These are phyloP conservation scores for Allophyes oxyacanthae DNA, from an alignment of 2,888 invertebrate genomes.

Conservation along the genomic window DNA sequence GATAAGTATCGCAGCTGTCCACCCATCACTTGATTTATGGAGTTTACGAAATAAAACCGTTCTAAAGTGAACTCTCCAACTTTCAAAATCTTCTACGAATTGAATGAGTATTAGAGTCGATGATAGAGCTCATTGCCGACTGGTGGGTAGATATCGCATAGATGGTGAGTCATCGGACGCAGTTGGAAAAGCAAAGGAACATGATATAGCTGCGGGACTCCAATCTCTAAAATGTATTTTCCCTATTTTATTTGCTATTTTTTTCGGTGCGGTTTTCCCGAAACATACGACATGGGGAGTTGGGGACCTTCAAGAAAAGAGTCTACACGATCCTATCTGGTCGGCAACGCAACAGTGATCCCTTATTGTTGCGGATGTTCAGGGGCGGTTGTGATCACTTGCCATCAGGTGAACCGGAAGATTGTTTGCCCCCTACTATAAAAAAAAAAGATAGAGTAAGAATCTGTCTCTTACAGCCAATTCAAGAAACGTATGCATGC, in stretches of 20 bases:
- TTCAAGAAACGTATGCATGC: no score
- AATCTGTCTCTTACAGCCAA: not conserved
- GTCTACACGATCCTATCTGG: no score
- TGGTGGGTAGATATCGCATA: conserved; percentile 47
- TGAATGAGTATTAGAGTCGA: conserved; percentile 31
- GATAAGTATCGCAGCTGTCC: conserved; percentile 74
- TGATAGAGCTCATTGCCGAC: conserved; percentile 39
- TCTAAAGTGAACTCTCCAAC: conserved; percentile 52
- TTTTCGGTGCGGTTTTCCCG: conserved; percentile 14
- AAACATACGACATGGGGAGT: no score
- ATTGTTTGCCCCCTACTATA: no score
- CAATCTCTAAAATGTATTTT: conserved; percentile 38
- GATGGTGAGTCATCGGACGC: conserved; percentile 57
- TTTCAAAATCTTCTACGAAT: conserved; percentile 54
- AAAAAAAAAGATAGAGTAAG: conserved; percentile 12
- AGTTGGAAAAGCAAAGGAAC: conserved; percentile 44
- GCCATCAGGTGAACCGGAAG: no score
- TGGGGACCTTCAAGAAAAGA: no score
- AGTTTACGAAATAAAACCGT: conserved; percentile 57
- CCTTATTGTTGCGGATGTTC: no score
- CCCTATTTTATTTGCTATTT: not conserved
- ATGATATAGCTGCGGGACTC: conserved; percentile 34
- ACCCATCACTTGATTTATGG: conserved; percentile 76
- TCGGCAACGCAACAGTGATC: no score
- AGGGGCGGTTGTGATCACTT: no score